These are phyloP conservation scores for Magallana gigas DNA, from an alignment of 1,140 invertebrate species.

Conservation along the genomic window DNA sequence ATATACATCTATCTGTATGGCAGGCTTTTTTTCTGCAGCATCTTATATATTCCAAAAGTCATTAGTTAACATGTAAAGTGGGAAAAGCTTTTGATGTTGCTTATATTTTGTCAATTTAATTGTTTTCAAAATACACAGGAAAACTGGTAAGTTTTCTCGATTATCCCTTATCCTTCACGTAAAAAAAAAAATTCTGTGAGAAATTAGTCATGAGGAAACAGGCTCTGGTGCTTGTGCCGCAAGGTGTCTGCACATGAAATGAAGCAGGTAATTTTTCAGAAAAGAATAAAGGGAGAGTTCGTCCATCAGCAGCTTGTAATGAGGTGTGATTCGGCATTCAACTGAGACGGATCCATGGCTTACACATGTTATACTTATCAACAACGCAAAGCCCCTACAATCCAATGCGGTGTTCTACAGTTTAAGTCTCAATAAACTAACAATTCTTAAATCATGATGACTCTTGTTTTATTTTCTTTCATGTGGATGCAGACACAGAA, in stretches of 20 bases:
- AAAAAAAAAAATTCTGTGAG: not conserved
- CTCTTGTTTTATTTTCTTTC: conserved; percentile 19
- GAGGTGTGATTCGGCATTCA: conserved; percentile 19
- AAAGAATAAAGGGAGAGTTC: conserved; percentile 14
- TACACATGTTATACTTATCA: conserved; percentile 19
- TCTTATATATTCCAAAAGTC: too few species aligned
- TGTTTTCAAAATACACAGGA: too few species aligned
- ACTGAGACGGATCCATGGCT: not conserved
- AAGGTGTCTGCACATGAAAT: conserved; percentile 33
- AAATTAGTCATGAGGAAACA: not conserved
- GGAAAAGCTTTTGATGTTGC: too few species aligned
- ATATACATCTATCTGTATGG: too few species aligned
- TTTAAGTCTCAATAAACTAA: conserved; percentile 37
- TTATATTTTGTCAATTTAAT: too few species aligned
- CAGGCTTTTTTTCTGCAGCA: too few species aligned
- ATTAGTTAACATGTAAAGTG: too few species aligned
- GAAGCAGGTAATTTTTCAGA: conserved; percentile 32
- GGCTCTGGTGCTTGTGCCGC: not conserved
- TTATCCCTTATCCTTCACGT: not conserved
- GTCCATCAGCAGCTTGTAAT: conserved; percentile 20
- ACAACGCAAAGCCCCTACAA: not conserved
- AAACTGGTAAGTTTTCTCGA: conserved; percentile 6
- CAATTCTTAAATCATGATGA: conserved; percentile 34
- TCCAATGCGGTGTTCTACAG: not conserved
- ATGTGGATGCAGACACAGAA: not conserved